Percentiles rank a stretch among this genome's conserved stretches.
Evolutionary conservation across 2,888 invertebrate genomes (phyloP).

Genomic region (Galerucella calmariensis): DNA sequence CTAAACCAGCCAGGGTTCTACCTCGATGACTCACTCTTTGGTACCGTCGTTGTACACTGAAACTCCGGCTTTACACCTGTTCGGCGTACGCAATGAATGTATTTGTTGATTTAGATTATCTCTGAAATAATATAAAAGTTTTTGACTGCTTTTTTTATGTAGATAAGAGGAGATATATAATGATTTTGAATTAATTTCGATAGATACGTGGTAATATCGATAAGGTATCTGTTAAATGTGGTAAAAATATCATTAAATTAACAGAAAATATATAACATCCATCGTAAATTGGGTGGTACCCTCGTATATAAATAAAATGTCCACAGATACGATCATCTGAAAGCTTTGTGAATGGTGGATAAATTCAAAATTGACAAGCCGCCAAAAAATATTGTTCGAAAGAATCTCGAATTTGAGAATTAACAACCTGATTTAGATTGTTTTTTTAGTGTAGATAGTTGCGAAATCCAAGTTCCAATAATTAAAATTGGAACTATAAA

Average conservation of each 20-base stretch:
- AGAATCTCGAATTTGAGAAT: too few relatives aligned
- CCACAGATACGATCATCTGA: too few relatives aligned
- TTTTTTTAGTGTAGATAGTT: too few relatives aligned
- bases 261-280: too few relatives aligned
- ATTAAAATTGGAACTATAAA: too few relatives aligned
- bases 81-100: not conserved
- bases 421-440: too few relatives aligned
- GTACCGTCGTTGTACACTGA: conserved; percentile 1
- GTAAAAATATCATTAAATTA: not conserved
- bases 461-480: too few relatives aligned
- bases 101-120: conserved; percentile 17
- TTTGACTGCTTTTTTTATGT: not conserved
- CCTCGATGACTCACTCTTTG: conserved; percentile 11
- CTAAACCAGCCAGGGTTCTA: conserved; percentile 15
- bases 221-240: not conserved
- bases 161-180: conserved; percentile 1
- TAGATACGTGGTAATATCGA: conserved; percentile 7
- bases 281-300: too few relatives aligned
- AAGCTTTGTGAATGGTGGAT: too few relatives aligned
- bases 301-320: too few relatives aligned
- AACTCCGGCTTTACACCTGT: not conserved
- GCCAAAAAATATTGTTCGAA: too few relatives aligned
- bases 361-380: too few relatives aligned
- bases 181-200: not conserved
- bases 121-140: not conserved